phyloP scores from a whole-genome alignment of 2,797 vertebrate genomes.

The Acestrorhynchus altus region DNA sequence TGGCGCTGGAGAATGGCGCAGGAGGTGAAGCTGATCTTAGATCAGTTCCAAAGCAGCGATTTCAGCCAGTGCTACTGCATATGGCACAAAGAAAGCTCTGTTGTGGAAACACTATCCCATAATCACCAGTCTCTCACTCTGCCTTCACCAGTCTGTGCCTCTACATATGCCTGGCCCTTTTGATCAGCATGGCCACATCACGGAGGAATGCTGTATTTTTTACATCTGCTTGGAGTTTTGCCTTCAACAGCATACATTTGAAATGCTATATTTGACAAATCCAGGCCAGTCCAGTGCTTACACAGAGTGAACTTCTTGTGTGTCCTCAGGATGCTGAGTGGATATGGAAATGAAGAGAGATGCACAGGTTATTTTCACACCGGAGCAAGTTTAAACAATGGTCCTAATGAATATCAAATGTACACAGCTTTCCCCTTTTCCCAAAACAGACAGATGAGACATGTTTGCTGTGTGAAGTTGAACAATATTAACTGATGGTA shows the following conservation, averaged over 20 bases:
- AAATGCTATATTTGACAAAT: conserved; percentile 40
- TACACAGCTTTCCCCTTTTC: neutral
- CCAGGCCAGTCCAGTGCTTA: no score
- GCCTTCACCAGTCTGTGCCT: conserved; percentile 11
- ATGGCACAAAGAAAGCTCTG: conserved; percentile 45
- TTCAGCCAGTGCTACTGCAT: conserved; percentile 18
- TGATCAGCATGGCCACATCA: conserved; percentile 47
- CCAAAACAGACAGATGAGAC: neutral
- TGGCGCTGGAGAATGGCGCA: conserved; percentile 29
- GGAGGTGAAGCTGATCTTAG: conserved; percentile 15
- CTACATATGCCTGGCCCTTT: conserved; percentile 28
- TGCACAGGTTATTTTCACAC: neutral
- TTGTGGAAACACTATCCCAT: conserved; percentile 53
- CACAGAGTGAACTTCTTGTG: neutral
- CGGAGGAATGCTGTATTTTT: conserved; percentile 49
- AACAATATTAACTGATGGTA: no score
- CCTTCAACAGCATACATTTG: conserved; percentile 14
- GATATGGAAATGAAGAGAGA: neutral
- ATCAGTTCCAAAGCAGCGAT: conserved; percentile 21
- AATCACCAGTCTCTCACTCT: conserved; percentile 47
- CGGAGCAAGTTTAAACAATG: neutral
- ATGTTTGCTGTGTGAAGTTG: neutral
- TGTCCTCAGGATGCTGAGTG: neutral
- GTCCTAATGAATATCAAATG: no score
- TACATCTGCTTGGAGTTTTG: conserved; percentile 37